Evolutionary conservation across 2,797 vertebrate species (phyloP), one percentile per base, ranked within the genome.

Genomic region (Hydrolagus colliei): DNA sequence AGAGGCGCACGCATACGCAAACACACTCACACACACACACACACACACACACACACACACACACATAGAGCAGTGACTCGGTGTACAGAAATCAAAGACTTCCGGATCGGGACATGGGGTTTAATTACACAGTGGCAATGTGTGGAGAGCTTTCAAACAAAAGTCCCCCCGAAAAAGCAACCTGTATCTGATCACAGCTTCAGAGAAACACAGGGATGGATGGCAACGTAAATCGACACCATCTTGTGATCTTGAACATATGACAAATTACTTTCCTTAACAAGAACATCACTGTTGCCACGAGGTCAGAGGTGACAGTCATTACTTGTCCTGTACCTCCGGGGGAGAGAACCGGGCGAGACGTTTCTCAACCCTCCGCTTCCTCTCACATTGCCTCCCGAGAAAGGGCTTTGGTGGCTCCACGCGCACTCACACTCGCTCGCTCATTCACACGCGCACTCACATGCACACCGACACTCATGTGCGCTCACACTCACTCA

Each of bases 221-320:
- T 68, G 35, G 62, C 79, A 71, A 68, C 12, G 79, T 68, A 84
- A 84, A 84, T 65, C 41, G 79, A 84, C 10, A 84, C 79, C 79
- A 68, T 68, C 79, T 84, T 67, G 62, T 84, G 79, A 84, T 84
- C 32, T 67, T 41, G 68, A 84, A 71, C 79, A 84, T 71, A 67
- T 84, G 79, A 71, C 79, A 84, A 84, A 84, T 84, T 84, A 84
- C 79, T n/a, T 84, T 84, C 32, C 79, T 84, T 84, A 84, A 71
- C 79, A 84, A 84, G 79, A 84, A 63, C 79, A 67, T 71, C 22
- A 84, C 63, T 84, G 65, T 68, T 84, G 79, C 68, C 65, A 68
- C 35, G 20, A 35, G 79, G 65, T 84, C 79, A 84, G n/a, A 84
- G 79, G 79, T 68, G 59, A 61, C 27, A 84, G 65, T 41, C 65